Conservation (phyloP, 1,140 invertebrate genomes). For the Drosophila insularis region DNA sequence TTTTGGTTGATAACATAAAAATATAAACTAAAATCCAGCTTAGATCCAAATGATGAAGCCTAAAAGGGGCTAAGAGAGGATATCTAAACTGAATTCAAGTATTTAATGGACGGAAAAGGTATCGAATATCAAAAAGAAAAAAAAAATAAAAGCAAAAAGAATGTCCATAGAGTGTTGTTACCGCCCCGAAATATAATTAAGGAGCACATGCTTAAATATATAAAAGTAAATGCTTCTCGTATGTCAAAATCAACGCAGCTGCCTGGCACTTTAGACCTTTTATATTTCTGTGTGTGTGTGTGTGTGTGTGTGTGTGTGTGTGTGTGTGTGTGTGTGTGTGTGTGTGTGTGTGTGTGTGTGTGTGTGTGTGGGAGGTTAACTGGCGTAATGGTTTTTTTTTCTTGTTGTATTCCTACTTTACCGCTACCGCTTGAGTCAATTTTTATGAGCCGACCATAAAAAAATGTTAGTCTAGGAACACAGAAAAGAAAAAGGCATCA, state of each 20-base stretch:
- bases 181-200: conserved; percentile 57
- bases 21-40: neutral
- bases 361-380: conserved; percentile 38
- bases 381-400: conserved; percentile 41
- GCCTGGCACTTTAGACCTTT: conserved; percentile 11
- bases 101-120: conserved; percentile 16
- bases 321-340: conserved; percentile 2
- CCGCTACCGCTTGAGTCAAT: conserved; percentile 32
- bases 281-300: conserved; percentile 28
- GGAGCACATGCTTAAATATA: conserved; percentile 38
- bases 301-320: conserved; percentile 32
- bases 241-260: conserved; percentile 70
- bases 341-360: neutral
- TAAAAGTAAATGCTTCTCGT: conserved; percentile 52
- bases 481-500: conserved; percentile 31
- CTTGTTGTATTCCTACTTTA: conserved; percentile 47
- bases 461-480: neutral
- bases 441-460: conserved; percentile 58
- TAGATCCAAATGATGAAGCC: neutral
- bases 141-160: neutral
- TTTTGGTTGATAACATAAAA: neutral
- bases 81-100: neutral
- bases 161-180: conserved; percentile 16
- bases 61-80: too few species aligned
- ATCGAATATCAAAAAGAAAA: conserved; percentile 21